Evolutionary conservation across 2,888 invertebrate species (phyloP).

Genomic region (Aphodius granarius): DNA sequence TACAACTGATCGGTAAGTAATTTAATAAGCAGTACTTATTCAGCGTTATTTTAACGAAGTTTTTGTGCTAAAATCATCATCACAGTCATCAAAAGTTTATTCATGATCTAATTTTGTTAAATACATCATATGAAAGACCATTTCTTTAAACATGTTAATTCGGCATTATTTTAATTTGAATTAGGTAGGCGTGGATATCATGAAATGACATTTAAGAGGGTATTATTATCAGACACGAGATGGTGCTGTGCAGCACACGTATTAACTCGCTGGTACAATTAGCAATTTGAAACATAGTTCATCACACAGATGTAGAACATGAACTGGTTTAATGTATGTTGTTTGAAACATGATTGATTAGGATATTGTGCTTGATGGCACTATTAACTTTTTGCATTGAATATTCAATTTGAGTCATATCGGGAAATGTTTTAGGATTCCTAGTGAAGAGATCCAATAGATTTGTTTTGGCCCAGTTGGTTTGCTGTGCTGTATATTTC

Average conservation of each 20-base stretch:
- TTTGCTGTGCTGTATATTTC: too few relatives aligned
- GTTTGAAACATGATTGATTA: too few relatives aligned
- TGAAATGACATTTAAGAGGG: neutral
- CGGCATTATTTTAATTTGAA: neutral
- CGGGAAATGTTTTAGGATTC: too few relatives aligned
- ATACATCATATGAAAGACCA: neutral
- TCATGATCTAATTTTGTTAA: neutral
- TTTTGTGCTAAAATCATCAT: neutral
- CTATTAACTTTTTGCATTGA: too few relatives aligned
- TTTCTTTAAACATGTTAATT: neutral
- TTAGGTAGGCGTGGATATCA: neutral
- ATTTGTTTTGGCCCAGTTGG: too few relatives aligned
- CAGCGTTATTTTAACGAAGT: neutral
- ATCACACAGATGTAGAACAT: too few relatives aligned
- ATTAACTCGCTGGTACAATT: too few relatives aligned
- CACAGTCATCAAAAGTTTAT: neutral
- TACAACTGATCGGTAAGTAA: neutral
- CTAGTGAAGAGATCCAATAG: too few relatives aligned
- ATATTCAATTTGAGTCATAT: too few relatives aligned
- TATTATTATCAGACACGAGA: neutral
- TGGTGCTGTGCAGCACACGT: neutral
- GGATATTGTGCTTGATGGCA: too few relatives aligned
- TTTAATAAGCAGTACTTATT: neutral
- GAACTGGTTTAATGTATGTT: too few relatives aligned
- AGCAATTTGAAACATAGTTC: neutral